Evolutionary conservation across 1,140 invertebrate genomes (phyloP), one percentile per base, ranked within the genome.

Genomic region (Drosophila aff.): DNA sequence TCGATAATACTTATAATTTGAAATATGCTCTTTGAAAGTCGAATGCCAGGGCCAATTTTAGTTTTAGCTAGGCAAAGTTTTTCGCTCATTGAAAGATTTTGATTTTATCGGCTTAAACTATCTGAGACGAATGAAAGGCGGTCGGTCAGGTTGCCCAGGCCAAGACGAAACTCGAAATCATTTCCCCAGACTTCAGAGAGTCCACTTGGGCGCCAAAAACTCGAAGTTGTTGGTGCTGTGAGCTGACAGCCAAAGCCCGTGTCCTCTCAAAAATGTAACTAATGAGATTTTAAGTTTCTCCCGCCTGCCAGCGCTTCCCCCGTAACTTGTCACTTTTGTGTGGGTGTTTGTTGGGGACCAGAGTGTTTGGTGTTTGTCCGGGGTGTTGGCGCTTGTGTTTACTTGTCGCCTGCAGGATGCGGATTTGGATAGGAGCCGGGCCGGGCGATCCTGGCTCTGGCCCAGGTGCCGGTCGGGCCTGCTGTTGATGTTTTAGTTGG

Each of bases 221-320:
- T 38, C 18, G 7, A 38, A 60, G 43, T 52, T 43, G 31, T 47
- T 47, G 57, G 31, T 46, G 33, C 21, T 67, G 13, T 13, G 23
- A 71, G 49, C 40, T 53, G 67, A 71, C 67, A 73, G 69, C 53
- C 52, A 60, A 72, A 72, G 53, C 67, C 9, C 23, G 28, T 60
- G 69, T 73, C 69, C 68, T 58, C 69, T 72, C 67, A 73, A 72
- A 73, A 73, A 73, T 72, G 69, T 73, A 73, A 72, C 69, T 77
- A 76, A 77, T 66, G 74, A 77, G 73, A 77, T 76, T 77, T 77
- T 49, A 76, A 77, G 75, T 77, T 77, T 77, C 41, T 49, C 16
- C 43, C 43, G 5, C 13, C n/a, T 13, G 15, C 59, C 43, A 10
- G 8, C 16, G 7, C 18, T 10, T 36, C 38, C 52, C 23, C 43